These are phyloP conservation scores for Tridacna gigas DNA, from an alignment of 2,888 invertebrate genomes.

Conservation along the genomic window DNA sequence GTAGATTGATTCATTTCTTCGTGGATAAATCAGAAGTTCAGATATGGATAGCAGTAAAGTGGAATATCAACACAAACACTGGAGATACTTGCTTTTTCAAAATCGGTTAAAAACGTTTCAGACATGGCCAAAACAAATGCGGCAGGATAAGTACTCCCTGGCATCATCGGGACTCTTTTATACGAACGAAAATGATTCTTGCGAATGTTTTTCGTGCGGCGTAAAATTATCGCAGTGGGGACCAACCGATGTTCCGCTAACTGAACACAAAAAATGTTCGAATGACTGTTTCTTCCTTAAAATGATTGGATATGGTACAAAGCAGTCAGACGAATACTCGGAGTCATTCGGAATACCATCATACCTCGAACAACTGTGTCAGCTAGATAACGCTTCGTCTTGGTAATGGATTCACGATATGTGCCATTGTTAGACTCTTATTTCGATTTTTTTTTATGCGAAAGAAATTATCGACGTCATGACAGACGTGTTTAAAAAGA, in stretches of 20 bases:
- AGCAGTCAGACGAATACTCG: not conserved
- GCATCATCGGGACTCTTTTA: constrained; percentile 15
- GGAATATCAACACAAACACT: constrained; percentile 16
- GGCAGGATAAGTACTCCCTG: constrained; percentile 11
- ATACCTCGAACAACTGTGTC: constrained; percentile 5
- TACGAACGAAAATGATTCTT: constrained; percentile 14
- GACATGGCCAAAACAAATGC: constrained; percentile 27
- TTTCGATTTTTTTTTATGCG: constrained; percentile 27
- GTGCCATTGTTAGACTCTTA: constrained; percentile 20
- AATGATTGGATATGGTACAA: constrained; percentile 25
- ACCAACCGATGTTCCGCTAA: not conserved
- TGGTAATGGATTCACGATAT: constrained; percentile 13
- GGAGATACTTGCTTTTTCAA: not conserved
- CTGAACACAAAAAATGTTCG: constrained; percentile 27
- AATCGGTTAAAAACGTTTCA: constrained; percentile 10
- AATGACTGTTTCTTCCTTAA: constrained; percentile 27
- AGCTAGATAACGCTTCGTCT: not conserved
- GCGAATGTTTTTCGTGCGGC: constrained; percentile 30
- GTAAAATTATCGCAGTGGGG: constrained; percentile 19
- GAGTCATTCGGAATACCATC: not conserved
- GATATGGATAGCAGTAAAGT: constrained; percentile 1
- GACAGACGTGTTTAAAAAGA: constrained; percentile 23
- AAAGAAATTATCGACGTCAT: constrained; percentile 1
- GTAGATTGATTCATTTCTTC: not conserved
- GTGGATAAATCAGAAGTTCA: not conserved